phyloP scores from a whole-genome alignment of 2,888 invertebrate genomes.

The Laothoe populi region DNA sequence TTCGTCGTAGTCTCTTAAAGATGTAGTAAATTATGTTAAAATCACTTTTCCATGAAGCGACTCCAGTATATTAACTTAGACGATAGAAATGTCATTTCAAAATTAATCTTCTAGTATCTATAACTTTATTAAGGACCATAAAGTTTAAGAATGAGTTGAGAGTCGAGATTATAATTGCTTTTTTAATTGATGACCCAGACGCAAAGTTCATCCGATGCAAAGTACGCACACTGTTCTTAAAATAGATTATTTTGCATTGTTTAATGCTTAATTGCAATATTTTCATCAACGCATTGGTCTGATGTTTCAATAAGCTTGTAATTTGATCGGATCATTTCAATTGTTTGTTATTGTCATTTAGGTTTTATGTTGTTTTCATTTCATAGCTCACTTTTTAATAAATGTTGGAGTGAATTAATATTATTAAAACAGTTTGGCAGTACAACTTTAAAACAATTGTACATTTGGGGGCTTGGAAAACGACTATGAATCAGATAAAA shows the following conservation, averaged over 20 bases:
- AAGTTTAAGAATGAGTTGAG: neutral
- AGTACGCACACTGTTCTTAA: slow-evolving; percentile 1
- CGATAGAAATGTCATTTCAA: neutral
- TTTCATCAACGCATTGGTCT: neutral
- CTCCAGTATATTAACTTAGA: too few species aligned
- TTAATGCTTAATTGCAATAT: slow-evolving; percentile 22
- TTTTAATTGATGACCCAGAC: slow-evolving; percentile 23
- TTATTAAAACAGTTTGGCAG: too few species aligned
- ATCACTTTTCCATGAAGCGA: neutral
- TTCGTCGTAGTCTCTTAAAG: too few species aligned
- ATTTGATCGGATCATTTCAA: neutral
- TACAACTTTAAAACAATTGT: too few species aligned
- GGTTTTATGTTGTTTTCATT: too few species aligned
- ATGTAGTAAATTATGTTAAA: neutral
- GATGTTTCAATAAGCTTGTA: slow-evolving; percentile 7
- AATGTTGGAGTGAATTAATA: too few species aligned
- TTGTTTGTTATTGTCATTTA: neutral
- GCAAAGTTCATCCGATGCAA: neutral
- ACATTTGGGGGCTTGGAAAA: too few species aligned
- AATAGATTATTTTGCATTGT: slow-evolving; percentile 20
- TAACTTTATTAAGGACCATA: neutral
- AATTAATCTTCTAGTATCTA: too few species aligned
- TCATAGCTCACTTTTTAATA: too few species aligned
- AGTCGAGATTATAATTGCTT: slow-evolving; percentile 10
- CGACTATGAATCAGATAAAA: too few species aligned